A percentile compares a stretch with the other conserved stretches of the same genome.
Conservation (phyloP, 2,888 invertebrate species). For the Mesodorylaimus sp. region DNA sequence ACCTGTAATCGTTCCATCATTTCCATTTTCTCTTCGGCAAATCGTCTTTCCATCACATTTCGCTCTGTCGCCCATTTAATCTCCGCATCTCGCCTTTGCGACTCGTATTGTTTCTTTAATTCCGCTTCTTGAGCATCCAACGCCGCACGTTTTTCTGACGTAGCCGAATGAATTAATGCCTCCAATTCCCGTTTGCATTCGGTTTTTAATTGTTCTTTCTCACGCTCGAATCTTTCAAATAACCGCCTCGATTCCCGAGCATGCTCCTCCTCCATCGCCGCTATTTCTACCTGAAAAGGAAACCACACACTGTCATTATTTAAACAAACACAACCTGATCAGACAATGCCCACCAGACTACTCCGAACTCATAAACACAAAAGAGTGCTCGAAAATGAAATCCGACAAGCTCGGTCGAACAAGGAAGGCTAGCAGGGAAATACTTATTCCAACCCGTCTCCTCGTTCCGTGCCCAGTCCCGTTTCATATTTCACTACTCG, state of each 20-base stretch:
- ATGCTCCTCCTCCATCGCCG: background rate
- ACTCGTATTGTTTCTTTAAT: background rate
- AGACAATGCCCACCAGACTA: no score
- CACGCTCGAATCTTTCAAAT: background rate
- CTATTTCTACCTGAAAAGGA: background rate
- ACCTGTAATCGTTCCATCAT: slow-evolving; percentile 17
- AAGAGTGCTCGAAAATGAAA: no score
- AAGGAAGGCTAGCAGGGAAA: no score
- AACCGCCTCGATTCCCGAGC: background rate
- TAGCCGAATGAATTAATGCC: no score
- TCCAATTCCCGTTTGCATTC: background rate
- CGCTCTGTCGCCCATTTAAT: slow-evolving; percentile 11
- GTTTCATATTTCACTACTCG: no score
- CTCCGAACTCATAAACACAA: no score
- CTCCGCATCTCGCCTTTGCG: slow-evolving; percentile 7
- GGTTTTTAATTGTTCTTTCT: background rate
- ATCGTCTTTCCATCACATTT: slow-evolving; percentile 13
- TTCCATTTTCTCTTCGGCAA: slow-evolving; percentile 18
- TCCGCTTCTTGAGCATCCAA: background rate
- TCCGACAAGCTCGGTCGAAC: no score
- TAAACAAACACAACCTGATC: no score
- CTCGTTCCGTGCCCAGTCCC: no score
- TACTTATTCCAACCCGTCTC: no score
- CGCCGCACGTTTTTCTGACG: background rate
- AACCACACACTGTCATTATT: no score